phyloP scores from a whole-genome alignment of 2,888 invertebrate genomes.

The Heterodera filipjevi region DNA sequence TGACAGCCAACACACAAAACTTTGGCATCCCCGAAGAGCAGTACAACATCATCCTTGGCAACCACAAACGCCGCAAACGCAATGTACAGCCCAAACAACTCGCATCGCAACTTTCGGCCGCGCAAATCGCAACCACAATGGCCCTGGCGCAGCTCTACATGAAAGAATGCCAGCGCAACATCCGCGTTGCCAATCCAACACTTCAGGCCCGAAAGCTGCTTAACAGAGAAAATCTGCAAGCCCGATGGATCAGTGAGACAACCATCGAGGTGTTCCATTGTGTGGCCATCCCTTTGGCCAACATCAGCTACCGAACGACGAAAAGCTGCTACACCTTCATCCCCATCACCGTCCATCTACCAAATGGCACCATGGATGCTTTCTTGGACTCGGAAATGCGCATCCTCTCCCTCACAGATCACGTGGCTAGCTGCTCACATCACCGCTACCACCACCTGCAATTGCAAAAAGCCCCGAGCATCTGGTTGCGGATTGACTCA shows the following conservation, averaged over 20 bases:
- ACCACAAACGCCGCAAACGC: background rate
- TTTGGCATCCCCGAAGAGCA: conserved; percentile 1
- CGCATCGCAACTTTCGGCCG: background rate
- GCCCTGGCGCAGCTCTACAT: background rate
- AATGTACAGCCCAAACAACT: background rate
- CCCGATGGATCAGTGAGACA: background rate
- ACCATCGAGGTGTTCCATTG: conserved; percentile 3
- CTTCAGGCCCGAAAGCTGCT: background rate
- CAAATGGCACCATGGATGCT: background rate
- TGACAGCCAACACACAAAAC: background rate
- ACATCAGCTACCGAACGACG: background rate
- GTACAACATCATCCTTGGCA: background rate
- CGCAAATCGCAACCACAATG: background rate
- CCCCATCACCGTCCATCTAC: background rate
- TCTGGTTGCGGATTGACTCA: background rate
- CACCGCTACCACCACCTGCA: background rate
- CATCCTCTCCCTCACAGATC: background rate
- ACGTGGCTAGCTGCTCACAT: background rate
- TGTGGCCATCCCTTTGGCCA: background rate
- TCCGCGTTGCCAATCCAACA: background rate
- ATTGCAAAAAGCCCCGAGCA: background rate
- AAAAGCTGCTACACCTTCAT: background rate
- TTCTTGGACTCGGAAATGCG: conserved; percentile 14
- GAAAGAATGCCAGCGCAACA: background rate
- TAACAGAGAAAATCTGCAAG: background rate